phyloP scores from a whole-genome alignment of 2,113 vertebrate species.

The Melospiza melodia region DNA sequence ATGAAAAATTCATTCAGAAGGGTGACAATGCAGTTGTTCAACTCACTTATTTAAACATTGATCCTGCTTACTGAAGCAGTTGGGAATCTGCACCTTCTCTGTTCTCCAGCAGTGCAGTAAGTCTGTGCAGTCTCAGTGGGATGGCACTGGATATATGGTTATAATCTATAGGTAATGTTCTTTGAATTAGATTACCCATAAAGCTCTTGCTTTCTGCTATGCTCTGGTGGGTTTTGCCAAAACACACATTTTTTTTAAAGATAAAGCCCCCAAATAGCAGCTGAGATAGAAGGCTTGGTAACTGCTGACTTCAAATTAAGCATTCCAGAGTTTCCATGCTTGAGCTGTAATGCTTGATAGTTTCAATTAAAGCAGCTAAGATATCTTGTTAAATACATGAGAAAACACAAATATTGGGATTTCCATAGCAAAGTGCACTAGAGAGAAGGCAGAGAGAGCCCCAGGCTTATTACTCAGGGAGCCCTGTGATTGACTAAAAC shows the following conservation, averaged over 20 bases:
- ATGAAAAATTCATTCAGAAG: not conserved
- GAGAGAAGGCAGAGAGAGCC: not conserved
- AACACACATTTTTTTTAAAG: not conserved
- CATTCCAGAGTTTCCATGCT: not conserved
- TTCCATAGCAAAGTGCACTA: not conserved
- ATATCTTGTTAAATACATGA: not conserved
- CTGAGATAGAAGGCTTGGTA: not conserved
- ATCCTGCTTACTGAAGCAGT: not conserved
- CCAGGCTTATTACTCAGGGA: not conserved
- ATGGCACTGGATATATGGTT: not conserved
- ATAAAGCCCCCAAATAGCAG: not conserved
- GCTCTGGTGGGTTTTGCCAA: not conserved
- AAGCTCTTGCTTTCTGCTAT: not conserved
- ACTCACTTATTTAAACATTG: not conserved
- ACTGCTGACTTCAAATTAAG: not conserved
- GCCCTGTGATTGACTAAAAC: not conserved
- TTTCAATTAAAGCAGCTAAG: not conserved
- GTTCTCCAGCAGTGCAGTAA: rapidly evolving
- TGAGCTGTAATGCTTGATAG: not conserved
- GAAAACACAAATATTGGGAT: not conserved
- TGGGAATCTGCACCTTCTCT: not conserved
- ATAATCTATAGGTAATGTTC: not conserved
- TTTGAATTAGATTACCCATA: not conserved
- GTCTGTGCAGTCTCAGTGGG: not conserved
- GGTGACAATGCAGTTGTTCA: not conserved